phyloP scores from a whole-genome alignment of 2,113 vertebrate genomes.

The Centropristis striata region DNA sequence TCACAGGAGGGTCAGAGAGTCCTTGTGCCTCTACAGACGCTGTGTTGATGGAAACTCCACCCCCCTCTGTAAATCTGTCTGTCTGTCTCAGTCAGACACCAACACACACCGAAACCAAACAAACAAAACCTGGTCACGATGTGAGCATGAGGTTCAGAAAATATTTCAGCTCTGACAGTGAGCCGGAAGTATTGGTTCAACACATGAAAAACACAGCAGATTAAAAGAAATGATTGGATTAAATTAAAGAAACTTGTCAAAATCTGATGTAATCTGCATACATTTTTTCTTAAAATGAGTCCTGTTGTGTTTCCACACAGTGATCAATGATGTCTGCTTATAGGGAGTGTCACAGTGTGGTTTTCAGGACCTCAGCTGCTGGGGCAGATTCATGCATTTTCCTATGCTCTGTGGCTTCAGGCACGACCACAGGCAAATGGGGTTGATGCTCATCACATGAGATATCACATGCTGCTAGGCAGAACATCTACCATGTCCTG shows the following conservation, averaged over 20 bases:
- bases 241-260: constrained; percentile 4
- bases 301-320: constrained; percentile 37
- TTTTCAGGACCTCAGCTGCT: constrained; percentile 54
- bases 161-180: constrained; percentile 36
- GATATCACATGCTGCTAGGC: constrained; percentile 78
- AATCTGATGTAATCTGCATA: neutral
- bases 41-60: constrained; percentile 81
- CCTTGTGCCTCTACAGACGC: constrained; percentile 85
- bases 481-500: constrained; percentile 71
- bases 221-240: neutral
- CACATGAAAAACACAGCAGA: constrained; percentile 2
- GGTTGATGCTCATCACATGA: constrained; percentile 76
- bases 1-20: constrained; percentile 93
- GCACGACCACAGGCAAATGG: constrained; percentile 60
- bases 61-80: constrained; percentile 54
- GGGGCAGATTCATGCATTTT: constrained; percentile 62
- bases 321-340: constrained; percentile 52
- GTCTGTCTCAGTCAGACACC: constrained; percentile 58
- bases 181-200: constrained; percentile 2
- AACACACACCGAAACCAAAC: constrained; percentile 54
- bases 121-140: constrained; percentile 61
- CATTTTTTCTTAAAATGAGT: constrained; percentile 22
- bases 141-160: constrained; percentile 26
- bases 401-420: constrained; percentile 59
- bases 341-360: constrained; percentile 44